These are phyloP conservation scores for Desoria tigrina DNA, from an alignment of 2,888 invertebrate genomes.

Conservation along the genomic window DNA sequence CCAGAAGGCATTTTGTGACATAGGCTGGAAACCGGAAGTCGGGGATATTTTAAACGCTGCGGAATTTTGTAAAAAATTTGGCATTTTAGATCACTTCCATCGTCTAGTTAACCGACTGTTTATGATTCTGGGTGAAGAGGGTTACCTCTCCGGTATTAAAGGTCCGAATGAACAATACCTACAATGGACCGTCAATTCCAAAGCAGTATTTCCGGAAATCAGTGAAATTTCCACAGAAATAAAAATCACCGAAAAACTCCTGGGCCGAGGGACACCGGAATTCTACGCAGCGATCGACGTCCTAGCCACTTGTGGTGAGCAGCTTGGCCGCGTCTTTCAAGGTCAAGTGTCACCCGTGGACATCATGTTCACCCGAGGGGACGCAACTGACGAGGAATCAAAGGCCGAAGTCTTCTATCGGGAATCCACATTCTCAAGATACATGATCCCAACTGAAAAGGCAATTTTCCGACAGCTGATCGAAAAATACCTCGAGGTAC, in stretches of 20 bases:
- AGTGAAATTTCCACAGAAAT: too few species aligned
- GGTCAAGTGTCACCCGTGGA: background rate
- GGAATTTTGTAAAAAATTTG: background rate
- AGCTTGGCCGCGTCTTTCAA: background rate
- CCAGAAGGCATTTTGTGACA: background rate
- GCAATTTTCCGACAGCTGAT: background rate
- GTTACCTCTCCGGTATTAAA: background rate
- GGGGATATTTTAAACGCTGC: background rate
- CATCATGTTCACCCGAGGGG: background rate
- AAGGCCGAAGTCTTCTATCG: background rate
- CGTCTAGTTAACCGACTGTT: constrained; percentile 5
- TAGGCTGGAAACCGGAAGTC: background rate
- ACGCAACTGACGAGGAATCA: background rate
- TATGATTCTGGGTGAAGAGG: constrained; percentile 14
- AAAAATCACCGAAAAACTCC: too few species aligned
- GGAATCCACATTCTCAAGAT: background rate
- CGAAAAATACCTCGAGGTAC: background rate
- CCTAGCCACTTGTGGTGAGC: background rate
- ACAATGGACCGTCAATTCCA: background rate
- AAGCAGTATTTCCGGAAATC: too few species aligned
- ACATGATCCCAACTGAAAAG: background rate
- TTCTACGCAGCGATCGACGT: background rate
- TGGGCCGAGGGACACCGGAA: background rate
- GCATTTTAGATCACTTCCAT: background rate
- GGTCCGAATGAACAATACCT: background rate